Percentiles rank a stretch among this genome's conserved stretches.
phyloP scores from a whole-genome alignment of 2,113 vertebrate species.

The Shinisaurus crocodilurus region DNA sequence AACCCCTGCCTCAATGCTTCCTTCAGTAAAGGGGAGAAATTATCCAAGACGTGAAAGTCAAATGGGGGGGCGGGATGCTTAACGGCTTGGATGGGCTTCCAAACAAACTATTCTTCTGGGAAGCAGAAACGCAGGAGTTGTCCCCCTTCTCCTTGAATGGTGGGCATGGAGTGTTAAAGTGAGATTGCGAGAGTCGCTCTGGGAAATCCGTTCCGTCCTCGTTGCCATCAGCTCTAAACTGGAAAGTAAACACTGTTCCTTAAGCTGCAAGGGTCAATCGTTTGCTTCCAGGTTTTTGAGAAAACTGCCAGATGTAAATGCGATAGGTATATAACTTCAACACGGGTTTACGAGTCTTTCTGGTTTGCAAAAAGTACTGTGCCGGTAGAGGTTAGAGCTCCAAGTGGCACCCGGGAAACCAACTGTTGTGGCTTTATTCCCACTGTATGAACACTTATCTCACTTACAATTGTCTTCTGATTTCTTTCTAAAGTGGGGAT shows the following conservation, averaged over 20 bases:
- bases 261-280: conserved; percentile 55
- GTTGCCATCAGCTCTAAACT: background rate
- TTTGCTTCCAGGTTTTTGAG: conserved; percentile 40
- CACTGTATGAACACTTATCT: background rate
- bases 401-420: conserved; percentile 14
- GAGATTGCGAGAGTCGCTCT: conserved; percentile 24
- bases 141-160: background rate
- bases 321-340: conserved; percentile 24
- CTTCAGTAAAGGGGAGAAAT: conserved; percentile 1
- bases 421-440: conserved; percentile 5
- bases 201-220: conserved; percentile 39
- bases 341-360: background rate
- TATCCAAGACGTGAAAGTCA: background rate
- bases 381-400: conserved; percentile 24
- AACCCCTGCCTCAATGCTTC: conserved; percentile 45
- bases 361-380: background rate
- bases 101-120: background rate
- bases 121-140: conserved; percentile 39
- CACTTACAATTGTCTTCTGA: background rate
- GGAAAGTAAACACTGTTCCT: conserved; percentile 42
- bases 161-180: conserved; percentile 11
- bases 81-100: background rate
- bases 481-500: background rate
- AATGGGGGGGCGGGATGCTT: background rate
- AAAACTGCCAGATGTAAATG: conserved; percentile 23